Conservation (phyloP, 2,113 vertebrate species). For the Sialia sialis region DNA sequence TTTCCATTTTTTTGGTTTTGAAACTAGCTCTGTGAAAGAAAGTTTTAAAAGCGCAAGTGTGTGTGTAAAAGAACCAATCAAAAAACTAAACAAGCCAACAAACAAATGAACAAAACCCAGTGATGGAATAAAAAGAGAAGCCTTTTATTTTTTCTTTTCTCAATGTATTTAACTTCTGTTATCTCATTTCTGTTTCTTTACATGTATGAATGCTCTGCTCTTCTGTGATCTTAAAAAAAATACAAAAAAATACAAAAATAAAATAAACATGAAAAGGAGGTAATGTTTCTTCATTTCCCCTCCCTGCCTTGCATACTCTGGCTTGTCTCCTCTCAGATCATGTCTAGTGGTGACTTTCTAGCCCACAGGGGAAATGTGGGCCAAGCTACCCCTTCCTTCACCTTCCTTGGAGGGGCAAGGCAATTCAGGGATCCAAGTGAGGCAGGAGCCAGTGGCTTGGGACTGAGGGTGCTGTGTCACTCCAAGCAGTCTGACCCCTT, state of each 20-base stretch:
- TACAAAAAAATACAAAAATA: conserved; percentile 71
- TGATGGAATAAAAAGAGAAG: conserved; percentile 20
- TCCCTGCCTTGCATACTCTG: neutral
- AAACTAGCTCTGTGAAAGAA: conserved; percentile 74
- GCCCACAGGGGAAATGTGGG: rapidly evolving
- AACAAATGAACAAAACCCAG: conserved; percentile 25
- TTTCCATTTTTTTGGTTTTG: conserved; percentile 65
- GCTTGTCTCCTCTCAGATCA: neutral
- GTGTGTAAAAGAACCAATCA: conserved; percentile 46
- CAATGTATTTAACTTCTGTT: conserved; percentile 82
- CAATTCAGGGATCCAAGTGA: neutral
- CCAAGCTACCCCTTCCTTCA: neutral
- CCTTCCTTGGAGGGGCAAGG: neutral
- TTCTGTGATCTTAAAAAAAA: conserved; percentile 81
- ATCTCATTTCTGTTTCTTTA: conserved; percentile 80
- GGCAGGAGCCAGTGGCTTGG: neutral
- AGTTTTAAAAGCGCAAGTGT: conserved; percentile 65
- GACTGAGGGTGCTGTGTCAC: neutral
- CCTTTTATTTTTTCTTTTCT: conserved; percentile 74
- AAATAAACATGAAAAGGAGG: conserved; percentile 79
- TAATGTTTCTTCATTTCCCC: conserved; percentile 55
- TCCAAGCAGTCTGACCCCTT: neutral
- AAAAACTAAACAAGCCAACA: neutral
- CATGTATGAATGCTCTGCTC: conserved; percentile 82
- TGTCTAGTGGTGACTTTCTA: neutral